Evolutionary conservation across 2,113 vertebrate species (phyloP), one percentile per base, ranked within the genome.

Genomic region (Eptesicus fuscus): DNA sequence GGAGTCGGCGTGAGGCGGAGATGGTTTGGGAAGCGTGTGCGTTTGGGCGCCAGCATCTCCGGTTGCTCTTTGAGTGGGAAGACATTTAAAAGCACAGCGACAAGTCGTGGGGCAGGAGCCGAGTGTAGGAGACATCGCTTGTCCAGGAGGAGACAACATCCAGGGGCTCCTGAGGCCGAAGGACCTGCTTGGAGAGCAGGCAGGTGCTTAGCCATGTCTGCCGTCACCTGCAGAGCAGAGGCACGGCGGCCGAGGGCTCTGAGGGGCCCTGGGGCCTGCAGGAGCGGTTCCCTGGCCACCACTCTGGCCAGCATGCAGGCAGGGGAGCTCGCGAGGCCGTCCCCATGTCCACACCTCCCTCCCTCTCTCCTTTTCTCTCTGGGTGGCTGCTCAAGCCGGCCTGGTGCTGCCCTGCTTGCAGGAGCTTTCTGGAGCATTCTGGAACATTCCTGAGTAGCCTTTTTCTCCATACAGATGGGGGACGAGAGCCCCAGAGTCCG

Each of bases 401-500:
- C 92, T 74, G 87, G 87, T 90, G 76, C 73, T 95, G 37, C n/a
- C 85, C 80, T 96, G 80, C 53, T 77, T n/a, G 44, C 44, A 92
- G 84, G 70, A 93, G 79, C 94, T 94, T 95, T 95, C 88, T 82
- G 42, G 88, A 82, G 42, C 70, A 44, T 89, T 92, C 91, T 1
- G 9, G 94, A 95, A 67, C 84, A 94, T 79, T 88, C 86, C 95
- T 95, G 89, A 97, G 93, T 63, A 95, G 90, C 6, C 63, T 93
- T 97, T 97, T 88, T 97, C 85, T 96, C 95, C 96, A 94, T 74
- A 93, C 96, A 96, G 97, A 97, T 92, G 93, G 90, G 96, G 92
- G 78, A 97, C 35, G 44, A 90, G 96, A 95, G 59, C 73, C 97
- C 95, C 95, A 97, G 95, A 97, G 93, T 88, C 44, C 96, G 8